Percentiles rank a stretch among this genome's conserved stretches.
Evolutionary conservation across 2,888 invertebrate genomes (phyloP).

Genomic region (Epiblema foenella): DNA sequence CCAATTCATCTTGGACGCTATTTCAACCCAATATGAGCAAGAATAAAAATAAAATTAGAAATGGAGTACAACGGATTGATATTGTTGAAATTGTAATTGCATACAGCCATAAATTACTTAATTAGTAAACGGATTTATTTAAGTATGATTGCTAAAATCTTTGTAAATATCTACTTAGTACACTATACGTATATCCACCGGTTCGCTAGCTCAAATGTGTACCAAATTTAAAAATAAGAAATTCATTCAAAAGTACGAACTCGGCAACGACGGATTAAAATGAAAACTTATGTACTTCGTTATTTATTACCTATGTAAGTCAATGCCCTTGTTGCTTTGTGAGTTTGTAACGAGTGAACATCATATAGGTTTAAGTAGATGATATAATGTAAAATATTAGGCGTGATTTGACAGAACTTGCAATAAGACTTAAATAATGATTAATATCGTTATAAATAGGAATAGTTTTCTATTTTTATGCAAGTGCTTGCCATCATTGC

Average conservation of each 20-base stretch:
- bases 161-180: constrained; percentile 30
- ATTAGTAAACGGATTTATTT: background rate
- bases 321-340: constrained; percentile 65
- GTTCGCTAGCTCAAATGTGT: background rate
- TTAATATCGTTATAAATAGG: background rate
- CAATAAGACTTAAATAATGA: background rate
- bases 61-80: background rate
- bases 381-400: constrained; percentile 5
- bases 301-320: constrained; percentile 39
- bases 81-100: no score
- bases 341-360: constrained; percentile 57
- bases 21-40: constrained; percentile 70
- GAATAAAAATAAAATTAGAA: constrained; percentile 51
- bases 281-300: constrained; percentile 39
- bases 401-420: constrained; percentile 62
- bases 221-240: background rate
- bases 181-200: background rate
- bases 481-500: background rate
- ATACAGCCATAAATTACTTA: background rate
- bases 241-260: constrained; percentile 45
- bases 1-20: constrained; percentile 87
- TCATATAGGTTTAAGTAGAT: background rate
- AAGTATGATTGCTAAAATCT: background rate
- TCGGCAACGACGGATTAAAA: constrained; percentile 56
- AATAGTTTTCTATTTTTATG: background rate